Conservation (phyloP, 2,797 vertebrate genomes). For the Clarias pachynema region DNA sequence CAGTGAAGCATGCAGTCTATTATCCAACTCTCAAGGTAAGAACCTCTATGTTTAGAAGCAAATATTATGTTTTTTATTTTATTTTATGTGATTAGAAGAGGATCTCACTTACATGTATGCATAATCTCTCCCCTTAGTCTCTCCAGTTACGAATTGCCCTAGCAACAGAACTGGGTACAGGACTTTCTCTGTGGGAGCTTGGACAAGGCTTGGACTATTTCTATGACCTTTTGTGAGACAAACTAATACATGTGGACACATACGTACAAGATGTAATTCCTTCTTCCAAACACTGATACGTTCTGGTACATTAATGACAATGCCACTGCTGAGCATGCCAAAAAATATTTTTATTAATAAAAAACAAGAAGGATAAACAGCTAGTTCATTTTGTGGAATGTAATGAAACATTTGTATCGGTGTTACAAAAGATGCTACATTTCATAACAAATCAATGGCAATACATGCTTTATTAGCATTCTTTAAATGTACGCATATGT, state of each 20-base stretch:
- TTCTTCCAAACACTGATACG: constrained; percentile 5
- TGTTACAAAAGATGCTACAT: neutral
- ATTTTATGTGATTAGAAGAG: neutral
- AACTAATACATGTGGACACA: neutral
- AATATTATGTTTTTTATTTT: neutral
- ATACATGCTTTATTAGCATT: neutral
- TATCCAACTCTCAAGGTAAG: constrained; percentile 92
- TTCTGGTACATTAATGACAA: constrained; percentile 31
- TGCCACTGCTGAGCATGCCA: constrained; percentile 20
- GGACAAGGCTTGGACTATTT: constrained; percentile 99
- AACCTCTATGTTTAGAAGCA: neutral
- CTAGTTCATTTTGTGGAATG: neutral
- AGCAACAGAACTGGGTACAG: constrained; percentile 89
- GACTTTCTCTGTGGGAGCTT: constrained; percentile 95
- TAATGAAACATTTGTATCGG: neutral
- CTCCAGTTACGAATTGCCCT: constrained; percentile 85
- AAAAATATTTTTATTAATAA: constrained; percentile 39
- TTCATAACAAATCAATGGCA: neutral
- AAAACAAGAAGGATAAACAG: neutral
- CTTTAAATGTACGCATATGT: neutral
- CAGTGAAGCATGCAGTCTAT: constrained; percentile 86
- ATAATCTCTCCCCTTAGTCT: constrained; percentile 77
- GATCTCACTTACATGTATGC: neutral
- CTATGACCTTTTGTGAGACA: constrained; percentile 87
- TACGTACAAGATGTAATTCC: constrained; percentile 7